Evolutionary conservation across 2,888 invertebrate species (phyloP).

Genomic region (Watsonalla binaria): DNA sequence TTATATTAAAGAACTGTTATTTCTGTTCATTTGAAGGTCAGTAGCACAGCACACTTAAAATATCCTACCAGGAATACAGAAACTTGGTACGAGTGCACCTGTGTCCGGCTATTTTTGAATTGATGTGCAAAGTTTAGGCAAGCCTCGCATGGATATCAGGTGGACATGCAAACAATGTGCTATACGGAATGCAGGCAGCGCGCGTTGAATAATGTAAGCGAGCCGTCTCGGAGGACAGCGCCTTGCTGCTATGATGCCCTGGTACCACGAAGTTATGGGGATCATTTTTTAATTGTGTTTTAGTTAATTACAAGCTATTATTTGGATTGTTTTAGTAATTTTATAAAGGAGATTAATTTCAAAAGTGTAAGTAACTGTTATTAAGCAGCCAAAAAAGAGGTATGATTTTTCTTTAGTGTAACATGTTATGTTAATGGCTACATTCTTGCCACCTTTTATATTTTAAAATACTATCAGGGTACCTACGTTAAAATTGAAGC

Average conservation of each 20-base stretch:
- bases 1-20: no score
- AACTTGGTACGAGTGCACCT: neutral
- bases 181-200: slow-evolving; percentile 46
- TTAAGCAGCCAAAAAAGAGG: no score
- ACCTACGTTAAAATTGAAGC: no score
- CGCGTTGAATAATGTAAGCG: slow-evolving; percentile 63
- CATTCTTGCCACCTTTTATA: no score
- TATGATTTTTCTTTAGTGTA: no score
- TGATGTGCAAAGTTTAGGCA: slow-evolving; percentile 30
- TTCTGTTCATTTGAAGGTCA: no score
- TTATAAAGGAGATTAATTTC: neutral
- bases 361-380: no score
- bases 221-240: slow-evolving; percentile 34
- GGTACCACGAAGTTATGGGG: slow-evolving; percentile 25
- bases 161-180: slow-evolving; percentile 51
- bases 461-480: no score
- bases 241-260: slow-evolving; percentile 38
- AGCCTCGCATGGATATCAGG: slow-evolving; percentile 36
- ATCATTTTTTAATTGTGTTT: slow-evolving; percentile 24
- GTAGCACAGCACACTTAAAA: neutral
- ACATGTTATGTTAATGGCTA: no score
- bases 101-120: slow-evolving; percentile 18
- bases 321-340: neutral
- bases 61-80: neutral
- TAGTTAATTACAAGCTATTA: neutral